These are phyloP conservation scores for Lanius ludovicianus DNA, from an alignment of 2,113 vertebrate genomes.

Conservation along the genomic window DNA sequence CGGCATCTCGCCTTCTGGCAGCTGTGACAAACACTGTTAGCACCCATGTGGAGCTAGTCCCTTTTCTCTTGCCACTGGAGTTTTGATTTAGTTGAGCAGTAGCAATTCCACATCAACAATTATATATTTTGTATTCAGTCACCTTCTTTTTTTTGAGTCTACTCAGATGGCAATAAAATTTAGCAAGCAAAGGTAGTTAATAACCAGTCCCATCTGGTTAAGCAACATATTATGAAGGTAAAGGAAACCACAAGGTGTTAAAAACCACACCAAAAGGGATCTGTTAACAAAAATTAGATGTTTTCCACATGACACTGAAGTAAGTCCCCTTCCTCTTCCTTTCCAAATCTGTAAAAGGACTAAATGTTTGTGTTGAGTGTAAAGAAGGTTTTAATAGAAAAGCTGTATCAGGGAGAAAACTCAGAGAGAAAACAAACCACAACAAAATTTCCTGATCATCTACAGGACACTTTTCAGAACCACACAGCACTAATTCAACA, in stretches of 20 bases:
- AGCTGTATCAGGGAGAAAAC: constrained; percentile 24
- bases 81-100: neutral
- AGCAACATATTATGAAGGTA: neutral
- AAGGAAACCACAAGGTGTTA: neutral
- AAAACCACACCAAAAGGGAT: neutral
- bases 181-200: neutral
- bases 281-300: neutral
- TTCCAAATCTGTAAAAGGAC: neutral
- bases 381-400: constrained; percentile 53
- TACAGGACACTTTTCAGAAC: constrained; percentile 1
- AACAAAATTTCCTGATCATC: neutral
- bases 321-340: neutral
- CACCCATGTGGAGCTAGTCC: neutral
- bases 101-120: neutral
- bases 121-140: neutral
- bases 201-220: neutral
- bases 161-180: neutral
- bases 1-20: neutral
- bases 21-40: neutral
- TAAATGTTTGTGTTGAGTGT: constrained; percentile 23
- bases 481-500: constrained; percentile 59
- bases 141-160: neutral
- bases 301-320: neutral
- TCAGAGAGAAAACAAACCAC: constrained; percentile 44
- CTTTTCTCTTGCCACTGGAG: neutral